These are phyloP conservation scores for Trichopoda pennipes DNA, from an alignment of 2,888 invertebrate genomes.

Conservation along the genomic window DNA sequence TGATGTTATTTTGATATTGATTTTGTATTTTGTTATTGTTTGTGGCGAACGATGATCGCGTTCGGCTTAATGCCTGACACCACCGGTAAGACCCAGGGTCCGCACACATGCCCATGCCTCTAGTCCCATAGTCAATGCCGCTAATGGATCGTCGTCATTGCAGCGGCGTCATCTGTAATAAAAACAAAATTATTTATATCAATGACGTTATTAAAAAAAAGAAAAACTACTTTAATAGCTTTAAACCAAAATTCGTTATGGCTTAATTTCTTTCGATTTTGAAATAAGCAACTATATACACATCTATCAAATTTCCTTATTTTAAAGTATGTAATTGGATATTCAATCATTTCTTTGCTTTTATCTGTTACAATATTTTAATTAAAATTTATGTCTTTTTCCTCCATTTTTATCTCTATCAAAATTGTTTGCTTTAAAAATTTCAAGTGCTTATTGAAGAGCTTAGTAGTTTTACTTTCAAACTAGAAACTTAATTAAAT, in stretches of 20 bases:
- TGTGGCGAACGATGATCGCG: constrained; percentile 82
- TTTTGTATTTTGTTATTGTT: constrained; percentile 70
- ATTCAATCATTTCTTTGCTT: too few species aligned
- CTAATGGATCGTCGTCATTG: constrained; percentile 90
- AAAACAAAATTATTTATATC: constrained; percentile 25
- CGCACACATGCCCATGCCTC: constrained; percentile 95
- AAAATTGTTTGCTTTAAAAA: background rate
- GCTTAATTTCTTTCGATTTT: background rate
- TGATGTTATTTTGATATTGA: constrained; percentile 76
- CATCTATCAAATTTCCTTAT: too few species aligned
- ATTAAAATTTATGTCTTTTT: background rate
- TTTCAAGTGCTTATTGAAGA: background rate
- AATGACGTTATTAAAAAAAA: too few species aligned
- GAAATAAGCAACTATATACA: too few species aligned
- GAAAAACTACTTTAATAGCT: too few species aligned
- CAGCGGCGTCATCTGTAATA: constrained; percentile 84
- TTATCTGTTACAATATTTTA: background rate
- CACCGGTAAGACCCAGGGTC: constrained; percentile 88
- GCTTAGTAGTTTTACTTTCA: constrained; percentile 4
- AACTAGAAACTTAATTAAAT: constrained; percentile 55
- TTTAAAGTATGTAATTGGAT: too few species aligned
- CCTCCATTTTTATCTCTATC: constrained; percentile 9
- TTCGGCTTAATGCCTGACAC: constrained; percentile 84
- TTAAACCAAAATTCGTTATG: too few species aligned
- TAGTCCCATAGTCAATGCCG: constrained; percentile 91